Evolutionary conservation across 2,888 invertebrate species (phyloP), one percentile per base, ranked within the genome.

Genomic region (Cartodere bifasciata): DNA sequence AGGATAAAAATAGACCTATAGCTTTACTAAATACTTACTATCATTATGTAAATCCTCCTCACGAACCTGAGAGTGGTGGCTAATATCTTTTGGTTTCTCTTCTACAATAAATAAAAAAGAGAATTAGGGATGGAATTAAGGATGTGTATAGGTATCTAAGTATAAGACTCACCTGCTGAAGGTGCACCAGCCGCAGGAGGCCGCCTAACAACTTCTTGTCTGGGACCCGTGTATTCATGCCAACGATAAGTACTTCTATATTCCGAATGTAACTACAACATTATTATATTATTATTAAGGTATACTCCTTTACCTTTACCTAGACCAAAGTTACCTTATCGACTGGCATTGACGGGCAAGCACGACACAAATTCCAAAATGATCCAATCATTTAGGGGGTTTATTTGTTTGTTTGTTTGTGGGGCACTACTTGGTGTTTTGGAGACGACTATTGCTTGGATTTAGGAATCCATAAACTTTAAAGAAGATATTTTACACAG

Each of bases 321-420:
- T n/a, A n/a, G n/a, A n/a, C n/a, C 21, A 34, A 24, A 39, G 67
- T 71, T 68, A 90, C 90, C 87, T 88, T 88, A 73, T 88, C 90
- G 63, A 87, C 83, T 65, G 88, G 87, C 86, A 88, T 86, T 68
- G 87, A 86, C 63, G 88, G 90, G 72, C 90, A 90, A 72, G 88
- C 86, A 68, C 88, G 82, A 71, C 90, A 90, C 71, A 90, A 71
- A 71, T 88, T 90, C 87, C 88, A 88, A 72, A 90, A 88, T 72
- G 88, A 87, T 68, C 88, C 88, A 74, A 90, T 88, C 90, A 90
- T 90, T n/a, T n/a, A n/a, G n/a, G 70, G 70, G 72, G 69, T 56
- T 53, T 52, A 46, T 20, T 45, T 30, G 35, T 40, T 40, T 36
- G 39, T 20, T 20, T 7, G 20, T 20, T 20, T n/a, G 20, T n/a